Evolutionary conservation across 1,140 invertebrate genomes (phyloP).

Genomic region (Lordiphosa stackelbergi): DNA sequence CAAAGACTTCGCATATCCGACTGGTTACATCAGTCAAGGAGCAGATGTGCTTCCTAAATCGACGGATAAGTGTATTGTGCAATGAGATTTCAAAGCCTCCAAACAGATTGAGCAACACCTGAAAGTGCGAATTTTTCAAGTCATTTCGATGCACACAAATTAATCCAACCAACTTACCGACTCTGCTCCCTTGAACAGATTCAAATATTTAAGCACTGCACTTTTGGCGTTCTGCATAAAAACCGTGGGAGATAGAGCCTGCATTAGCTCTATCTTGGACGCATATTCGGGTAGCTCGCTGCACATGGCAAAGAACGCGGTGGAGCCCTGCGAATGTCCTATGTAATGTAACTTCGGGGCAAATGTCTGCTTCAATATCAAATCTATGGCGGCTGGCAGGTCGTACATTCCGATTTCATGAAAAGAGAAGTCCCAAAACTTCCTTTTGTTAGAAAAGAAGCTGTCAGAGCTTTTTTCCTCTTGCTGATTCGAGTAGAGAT

Average conservation of each 20-base stretch:
- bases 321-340: constrained; percentile 80
- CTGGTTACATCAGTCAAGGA: background rate
- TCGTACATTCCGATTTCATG: constrained; percentile 85
- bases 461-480: too few species aligned
- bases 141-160: background rate
- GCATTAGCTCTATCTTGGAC: constrained; percentile 79
- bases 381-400: constrained; percentile 83
- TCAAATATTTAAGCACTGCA: constrained; percentile 31
- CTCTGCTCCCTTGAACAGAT: constrained; percentile 19
- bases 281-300: constrained; percentile 83
- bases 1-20: constrained; percentile 43
- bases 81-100: constrained; percentile 24
- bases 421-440: constrained; percentile 79
- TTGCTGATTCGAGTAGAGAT: constrained; percentile 78
- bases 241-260: constrained; percentile 81
- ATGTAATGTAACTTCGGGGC: constrained; percentile 74
- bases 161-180: constrained; percentile 11
- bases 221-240: constrained; percentile 36
- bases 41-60: constrained; percentile 35
- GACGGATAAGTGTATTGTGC: constrained; percentile 4
- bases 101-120: constrained; percentile 24
- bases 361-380: constrained; percentile 79
- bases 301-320: constrained; percentile 80
- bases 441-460: too few species aligned
- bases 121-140: background rate